Evolutionary conservation across 2,797 vertebrate genomes (phyloP), one percentile per base, ranked within the genome.

Genomic region (Myoxocephalus aenaeus): DNA sequence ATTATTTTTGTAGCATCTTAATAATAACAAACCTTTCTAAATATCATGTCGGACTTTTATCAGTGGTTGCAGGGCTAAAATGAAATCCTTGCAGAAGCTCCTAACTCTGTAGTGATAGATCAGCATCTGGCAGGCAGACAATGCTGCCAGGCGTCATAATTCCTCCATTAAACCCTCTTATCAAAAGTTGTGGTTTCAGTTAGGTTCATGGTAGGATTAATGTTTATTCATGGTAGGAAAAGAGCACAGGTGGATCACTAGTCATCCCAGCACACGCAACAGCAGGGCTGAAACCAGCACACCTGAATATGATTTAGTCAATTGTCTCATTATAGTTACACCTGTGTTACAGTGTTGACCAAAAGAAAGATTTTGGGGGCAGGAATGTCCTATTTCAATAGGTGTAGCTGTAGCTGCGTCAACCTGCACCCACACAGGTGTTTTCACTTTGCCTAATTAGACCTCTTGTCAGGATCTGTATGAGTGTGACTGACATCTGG

Each of bases 111-210:
- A 40, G 29, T 32, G 27, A 53, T 57, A 0, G 40, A 40, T 32
- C 40, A 40, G 18, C 14, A 12, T 17, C 58, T 36, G 40, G 3
- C 36, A 25, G 10, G 15, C 18, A 17, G 40, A 38, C 40, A 18
- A 25, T 11, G 34, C 32, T 50, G 29, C 15, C 29, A 71, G 25
- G 17, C 36, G 80, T 25, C 36, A 36, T n/a, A n/a, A n/a, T n/a
- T n/a, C n/a, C n/a, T n/a, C n/a, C n/a, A n/a, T n/a, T n/a, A n/a
- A n/a, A n/a, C 20, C 51, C 11, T 22, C 12, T 69, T 50, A n/a
- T 69, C 56, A 62, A 62, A 75, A 2, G 12, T 29, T 17, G 27
- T 59, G 59, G 59, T 53, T 70, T 44, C 14, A 20, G 53, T 70
- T 22, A 51, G 5, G 17, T 57, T 34, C 14, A 61, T n/a, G n/a